Evolutionary conservation across 2,888 invertebrate genomes (phyloP), one percentile per base, ranked within the genome.

Genomic region (Aethes cnicana): DNA sequence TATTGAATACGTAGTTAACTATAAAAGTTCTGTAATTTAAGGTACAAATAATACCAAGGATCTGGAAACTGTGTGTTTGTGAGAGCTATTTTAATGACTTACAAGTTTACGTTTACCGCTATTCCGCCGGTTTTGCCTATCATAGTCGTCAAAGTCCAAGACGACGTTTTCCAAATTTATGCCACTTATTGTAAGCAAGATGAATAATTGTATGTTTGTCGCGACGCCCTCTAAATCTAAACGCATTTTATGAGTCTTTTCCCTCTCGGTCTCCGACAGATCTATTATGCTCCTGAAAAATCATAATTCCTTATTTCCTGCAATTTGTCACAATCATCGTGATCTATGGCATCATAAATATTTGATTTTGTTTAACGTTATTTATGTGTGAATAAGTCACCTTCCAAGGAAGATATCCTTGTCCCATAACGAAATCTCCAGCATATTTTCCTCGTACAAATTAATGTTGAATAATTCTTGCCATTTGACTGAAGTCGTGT

Each of bases 391-490:
- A 46, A 37, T 18, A 44, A 52, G 50, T 48, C 93, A 93, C 74
- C 92, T 91, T 68, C 71, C 93, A 49, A 84, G 59, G 47, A 74
- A 72, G 33, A 59, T 84, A 70, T 96, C 95, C 60, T 94, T 95
- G 69, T 96, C 96, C 93, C 94, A 97, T 1, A 98, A 91, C 1
- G 95, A 93, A 30, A 98, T 92, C 81, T 98, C 97, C 42, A 99
- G 83, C 59, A 94, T 92, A 55, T 95, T 94, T 64, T 97, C 97
- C 59, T 98, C 97, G 80, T 94, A 98, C 47, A 98, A 91, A 82
- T 96, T 96, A 26, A 99, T 91, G 83, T 98, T 97, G 77, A 98
- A 97, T 81, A 98, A 95, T 77, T 99, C 99, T 68, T 97, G 87
- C 98, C 98, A 99, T 68, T 95, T 90, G 2, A 95, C 94, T 74